phyloP scores from a whole-genome alignment of 2,797 vertebrate species.

The Xenentodon cancila region DNA sequence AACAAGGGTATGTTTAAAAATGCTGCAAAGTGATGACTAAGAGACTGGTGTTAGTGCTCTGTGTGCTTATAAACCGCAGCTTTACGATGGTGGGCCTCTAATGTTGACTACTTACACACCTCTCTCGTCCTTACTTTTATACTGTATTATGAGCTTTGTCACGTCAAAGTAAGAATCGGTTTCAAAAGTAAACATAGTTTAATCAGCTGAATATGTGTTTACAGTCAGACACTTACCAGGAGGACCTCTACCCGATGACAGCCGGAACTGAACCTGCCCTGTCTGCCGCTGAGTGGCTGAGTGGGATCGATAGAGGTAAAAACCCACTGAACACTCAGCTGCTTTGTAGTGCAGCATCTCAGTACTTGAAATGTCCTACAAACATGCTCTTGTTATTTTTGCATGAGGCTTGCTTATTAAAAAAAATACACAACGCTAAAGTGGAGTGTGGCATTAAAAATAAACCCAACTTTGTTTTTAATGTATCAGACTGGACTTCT shows the following conservation, averaged over 20 bases:
- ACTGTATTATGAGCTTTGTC: not conserved
- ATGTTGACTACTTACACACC: not conserved
- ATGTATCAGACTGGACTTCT: not conserved
- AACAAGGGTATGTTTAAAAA: no score
- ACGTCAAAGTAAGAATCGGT: not conserved
- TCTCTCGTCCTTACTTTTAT: not conserved
- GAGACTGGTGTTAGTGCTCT: no score
- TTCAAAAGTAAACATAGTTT: not conserved
- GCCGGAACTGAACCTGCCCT: slow-evolving; percentile 92
- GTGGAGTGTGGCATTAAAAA: no score
- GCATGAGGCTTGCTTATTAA: no score
- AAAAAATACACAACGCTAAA: not conserved
- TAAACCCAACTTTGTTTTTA: not conserved
- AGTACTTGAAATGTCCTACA: not conserved
- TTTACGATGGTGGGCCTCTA: not conserved
- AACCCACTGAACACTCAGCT: not conserved
- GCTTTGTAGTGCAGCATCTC: not conserved
- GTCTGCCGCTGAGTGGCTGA: slow-evolving; percentile 93
- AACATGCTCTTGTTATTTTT: not conserved
- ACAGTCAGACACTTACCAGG: slow-evolving; percentile 98
- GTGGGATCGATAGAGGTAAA: slow-evolving; percentile 92
- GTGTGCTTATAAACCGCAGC: not conserved
- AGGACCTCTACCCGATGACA: slow-evolving; percentile 99
- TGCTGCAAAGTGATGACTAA: no score
- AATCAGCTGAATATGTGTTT: slow-evolving; percentile 32